Evolutionary conservation across 2,113 vertebrate species (phyloP).

Genomic region (Cyanoramphus novaezelandiae): DNA sequence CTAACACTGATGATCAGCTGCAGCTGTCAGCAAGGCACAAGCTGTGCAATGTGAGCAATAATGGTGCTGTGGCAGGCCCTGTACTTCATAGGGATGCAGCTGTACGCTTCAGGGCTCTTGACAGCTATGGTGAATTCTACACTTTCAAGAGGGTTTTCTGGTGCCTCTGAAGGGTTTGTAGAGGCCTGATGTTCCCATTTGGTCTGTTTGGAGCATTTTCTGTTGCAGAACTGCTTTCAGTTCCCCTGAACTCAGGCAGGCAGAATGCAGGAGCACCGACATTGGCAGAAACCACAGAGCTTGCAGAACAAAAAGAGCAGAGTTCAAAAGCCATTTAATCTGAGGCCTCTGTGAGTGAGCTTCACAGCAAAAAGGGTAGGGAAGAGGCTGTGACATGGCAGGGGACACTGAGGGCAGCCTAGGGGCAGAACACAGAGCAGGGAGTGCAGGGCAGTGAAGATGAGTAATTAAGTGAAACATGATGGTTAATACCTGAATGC

Average conservation of each 20-base stretch:
- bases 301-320: not conserved
- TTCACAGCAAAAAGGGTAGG: not conserved
- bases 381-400: not conserved
- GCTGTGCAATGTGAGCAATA: not conserved
- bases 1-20: not conserved
- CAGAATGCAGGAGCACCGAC: not conserved
- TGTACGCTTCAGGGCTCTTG: not conserved
- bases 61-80: fast-evolving
- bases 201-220: not conserved
- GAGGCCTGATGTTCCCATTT: not conserved
- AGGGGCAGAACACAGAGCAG: not conserved
- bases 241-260: not conserved
- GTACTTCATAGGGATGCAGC: fast-evolving
- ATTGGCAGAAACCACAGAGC: fast-evolving
- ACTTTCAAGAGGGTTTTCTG: not conserved
- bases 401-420: not conserved
- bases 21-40: fast-evolving
- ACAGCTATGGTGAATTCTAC: fast-evolving
- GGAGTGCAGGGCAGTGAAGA: no score
- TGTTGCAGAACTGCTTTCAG: not conserved
- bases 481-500: not conserved
- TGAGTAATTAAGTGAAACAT: not conserved
- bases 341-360: not conserved
- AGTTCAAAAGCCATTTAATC: not conserved
- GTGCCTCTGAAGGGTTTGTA: not conserved